Base-by-base conservation (phyloP, 2,113 vertebrate species). In the Phaethornis superciliosus region DNA sequence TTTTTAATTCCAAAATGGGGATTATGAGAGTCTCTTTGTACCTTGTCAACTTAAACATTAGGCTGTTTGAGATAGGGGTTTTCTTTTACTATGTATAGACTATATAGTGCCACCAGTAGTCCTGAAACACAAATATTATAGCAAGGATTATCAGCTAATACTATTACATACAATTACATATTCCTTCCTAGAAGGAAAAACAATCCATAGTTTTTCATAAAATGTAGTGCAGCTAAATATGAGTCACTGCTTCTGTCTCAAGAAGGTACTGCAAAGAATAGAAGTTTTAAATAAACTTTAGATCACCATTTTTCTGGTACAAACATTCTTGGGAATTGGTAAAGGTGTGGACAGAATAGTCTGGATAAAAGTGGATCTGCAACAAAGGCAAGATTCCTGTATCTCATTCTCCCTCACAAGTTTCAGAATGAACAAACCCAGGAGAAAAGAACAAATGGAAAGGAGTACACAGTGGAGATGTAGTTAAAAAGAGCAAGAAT, bases 71-170 rank as follows among this genome's bases (percentile, higher is more conserved):
- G 78, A 65, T 9, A 51, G 51, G 40, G 78, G 81, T 44, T 91
- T 86, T 33, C 27, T 72, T 87, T 60, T 81, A 40, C 19, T 47
- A 0, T 54, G 5, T 55, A 37, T 67, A 55, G 44, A 63, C 49
- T 58, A 14, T 64, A 65, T 9, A 72, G 46, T 76, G 69, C 33
- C 51, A 69, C n/a, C 15, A 47, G 56, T 30, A 75, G 44, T 64
- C 68, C 49, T 87, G 62, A 91, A 91, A 56, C 27, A 84, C 59
- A 95, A 89, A 94, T 91, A 88, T 88, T 85, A 69, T 46, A 79
- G 21, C 40, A 85, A 65, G 78, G 58, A 95, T 94, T 95, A 85
- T 37, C 40, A 89, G 15, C 44, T 96, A 88, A 85, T 89, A 52
- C n/a, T 21, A 85, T 82, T 76, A n/a, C 3, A 56, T 69, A 47